Conservation (phyloP, 2,113 vertebrate genomes). For the Thalassarche chlororhynchos region DNA sequence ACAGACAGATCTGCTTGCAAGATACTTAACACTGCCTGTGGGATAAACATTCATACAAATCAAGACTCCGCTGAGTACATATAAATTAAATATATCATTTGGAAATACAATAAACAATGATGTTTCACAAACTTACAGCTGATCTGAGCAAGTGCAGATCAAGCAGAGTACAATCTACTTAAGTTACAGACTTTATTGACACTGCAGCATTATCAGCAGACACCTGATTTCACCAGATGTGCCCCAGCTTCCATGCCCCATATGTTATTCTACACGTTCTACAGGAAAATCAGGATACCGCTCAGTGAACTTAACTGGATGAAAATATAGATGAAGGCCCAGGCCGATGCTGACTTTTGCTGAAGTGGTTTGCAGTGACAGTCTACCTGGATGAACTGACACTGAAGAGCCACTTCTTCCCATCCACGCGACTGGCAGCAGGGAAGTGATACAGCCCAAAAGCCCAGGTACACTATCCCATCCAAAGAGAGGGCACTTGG, state of each 20-base stretch:
- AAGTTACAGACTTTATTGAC: not conserved
- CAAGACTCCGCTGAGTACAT: not conserved
- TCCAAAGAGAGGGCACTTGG: not conserved
- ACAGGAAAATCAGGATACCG: not conserved
- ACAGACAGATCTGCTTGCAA: not conserved
- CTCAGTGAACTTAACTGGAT: not conserved
- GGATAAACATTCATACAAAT: not conserved
- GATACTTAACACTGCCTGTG: not conserved
- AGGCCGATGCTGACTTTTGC: not conserved
- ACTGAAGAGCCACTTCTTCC: not conserved
- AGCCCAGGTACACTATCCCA: not conserved
- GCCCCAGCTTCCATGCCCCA: not conserved
- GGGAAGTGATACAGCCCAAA: not conserved
- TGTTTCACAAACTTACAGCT: not conserved
- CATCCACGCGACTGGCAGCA: not conserved
- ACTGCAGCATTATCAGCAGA: not conserved
- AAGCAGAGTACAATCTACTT: not conserved
- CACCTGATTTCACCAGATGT: not conserved
- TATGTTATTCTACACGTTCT: not conserved
- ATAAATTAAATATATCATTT: constrained; percentile 1
- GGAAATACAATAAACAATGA: constrained; percentile 1
- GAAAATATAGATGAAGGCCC: not conserved
- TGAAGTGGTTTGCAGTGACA: not conserved
- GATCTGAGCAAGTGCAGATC: not conserved
- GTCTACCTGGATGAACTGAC: not conserved